These are phyloP conservation scores for Eueremaeus valkanovi DNA, from an alignment of 2,888 invertebrate genomes.

Conservation along the genomic window DNA sequence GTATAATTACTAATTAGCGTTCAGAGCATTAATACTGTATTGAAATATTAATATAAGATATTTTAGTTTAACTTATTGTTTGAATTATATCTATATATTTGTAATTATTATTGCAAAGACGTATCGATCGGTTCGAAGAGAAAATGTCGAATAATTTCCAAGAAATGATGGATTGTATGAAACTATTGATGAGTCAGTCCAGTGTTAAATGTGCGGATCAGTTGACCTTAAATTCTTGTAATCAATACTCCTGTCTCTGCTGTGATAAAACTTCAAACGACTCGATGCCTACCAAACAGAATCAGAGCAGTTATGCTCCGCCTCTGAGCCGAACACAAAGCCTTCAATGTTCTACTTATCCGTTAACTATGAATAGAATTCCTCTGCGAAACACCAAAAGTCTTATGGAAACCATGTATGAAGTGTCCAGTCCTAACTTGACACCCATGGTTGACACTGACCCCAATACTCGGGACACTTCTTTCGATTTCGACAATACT, in stretches of 20 bases:
- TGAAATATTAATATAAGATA: too few species aligned
- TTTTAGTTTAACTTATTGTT: too few species aligned
- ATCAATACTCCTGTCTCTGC: slow-evolving; percentile 16
- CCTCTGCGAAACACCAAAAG: slow-evolving; percentile 27
- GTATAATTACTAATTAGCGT: background rate
- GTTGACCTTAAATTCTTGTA: background rate
- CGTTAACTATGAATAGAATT: background rate
- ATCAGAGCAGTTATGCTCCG: background rate
- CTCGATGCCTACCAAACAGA: background rate
- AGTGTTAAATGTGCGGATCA: slow-evolving; percentile 14
- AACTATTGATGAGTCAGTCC: background rate
- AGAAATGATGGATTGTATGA: slow-evolving; percentile 24
- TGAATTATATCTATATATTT: too few species aligned
- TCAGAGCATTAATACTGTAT: too few species aligned
- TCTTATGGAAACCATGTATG: slow-evolving; percentile 28
- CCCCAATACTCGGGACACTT: background rate
- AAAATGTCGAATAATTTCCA: background rate
- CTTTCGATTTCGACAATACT: slow-evolving; percentile 12
- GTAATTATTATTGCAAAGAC: background rate
- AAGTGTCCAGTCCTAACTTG: slow-evolving; percentile 5
- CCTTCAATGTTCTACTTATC: slow-evolving; percentile 15
- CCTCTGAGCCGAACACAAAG: slow-evolving; percentile 20
- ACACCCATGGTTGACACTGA: background rate
- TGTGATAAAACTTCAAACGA: slow-evolving; percentile 13
- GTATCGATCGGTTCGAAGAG: slow-evolving; percentile 18